These are phyloP conservation scores for Heteractis magnifica DNA, from an alignment of 92 coral and sea anemone species.

Conservation along the genomic window DNA sequence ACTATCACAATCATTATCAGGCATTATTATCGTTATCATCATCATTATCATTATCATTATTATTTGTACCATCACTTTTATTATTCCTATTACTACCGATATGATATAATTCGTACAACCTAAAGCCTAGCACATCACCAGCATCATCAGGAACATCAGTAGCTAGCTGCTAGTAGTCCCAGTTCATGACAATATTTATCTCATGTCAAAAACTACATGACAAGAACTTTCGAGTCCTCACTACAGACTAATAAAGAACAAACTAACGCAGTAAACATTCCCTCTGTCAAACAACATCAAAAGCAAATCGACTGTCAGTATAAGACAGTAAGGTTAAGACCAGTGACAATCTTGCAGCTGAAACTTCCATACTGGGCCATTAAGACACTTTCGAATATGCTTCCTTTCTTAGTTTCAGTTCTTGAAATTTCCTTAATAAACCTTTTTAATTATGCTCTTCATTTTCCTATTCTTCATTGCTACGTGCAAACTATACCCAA, in stretches of 20 bases:
- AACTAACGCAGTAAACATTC: background rate
- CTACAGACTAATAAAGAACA: background rate
- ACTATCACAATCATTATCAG: too few species aligned
- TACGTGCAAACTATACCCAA: too few species aligned
- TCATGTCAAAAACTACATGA: background rate
- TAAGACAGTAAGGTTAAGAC: background rate
- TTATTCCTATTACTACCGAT: too few species aligned
- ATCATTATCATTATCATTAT: too few species aligned
- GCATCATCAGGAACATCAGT: too few species aligned
- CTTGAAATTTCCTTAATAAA: background rate
- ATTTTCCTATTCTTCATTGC: too few species aligned
- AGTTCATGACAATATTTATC: slow-evolving; percentile 1
- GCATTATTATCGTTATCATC: too few species aligned
- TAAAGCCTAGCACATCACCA: too few species aligned
- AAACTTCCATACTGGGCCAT: background rate
- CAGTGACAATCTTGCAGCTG: background rate
- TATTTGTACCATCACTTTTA: too few species aligned
- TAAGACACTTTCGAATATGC: background rate
- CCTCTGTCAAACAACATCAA: background rate
- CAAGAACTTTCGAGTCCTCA: background rate
- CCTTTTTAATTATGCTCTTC: background rate
- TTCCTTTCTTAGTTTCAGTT: background rate
- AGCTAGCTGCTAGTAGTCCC: background rate
- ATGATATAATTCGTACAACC: too few species aligned
- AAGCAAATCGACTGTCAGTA: background rate